Percentiles rank a stretch among this genome's conserved stretches.
These are phyloP conservation scores for Brachypodius melanocephalos DNA, from an alignment of 2,113 vertebrate genomes.

Conservation along the genomic window DNA sequence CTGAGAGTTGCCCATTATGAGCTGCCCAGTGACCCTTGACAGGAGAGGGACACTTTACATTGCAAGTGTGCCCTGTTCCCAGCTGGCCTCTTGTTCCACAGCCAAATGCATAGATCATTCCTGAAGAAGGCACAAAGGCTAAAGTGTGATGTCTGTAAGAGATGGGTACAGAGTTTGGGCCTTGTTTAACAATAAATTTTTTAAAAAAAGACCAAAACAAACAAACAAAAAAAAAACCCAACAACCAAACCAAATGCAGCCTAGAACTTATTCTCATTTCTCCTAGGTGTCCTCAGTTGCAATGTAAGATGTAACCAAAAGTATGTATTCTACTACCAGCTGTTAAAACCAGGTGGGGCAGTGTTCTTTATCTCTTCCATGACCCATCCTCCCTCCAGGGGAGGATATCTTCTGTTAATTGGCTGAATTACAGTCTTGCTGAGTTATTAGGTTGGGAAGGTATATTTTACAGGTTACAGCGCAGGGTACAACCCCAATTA, in stretches of 20 bases:
- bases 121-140: constrained; percentile 92
- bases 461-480: not conserved
- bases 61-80: constrained; percentile 83
- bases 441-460: not conserved
- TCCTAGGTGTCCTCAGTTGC: not conserved
- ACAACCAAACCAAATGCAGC: not conserved
- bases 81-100: constrained; percentile 91
- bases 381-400: not conserved
- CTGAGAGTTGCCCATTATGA: constrained; percentile 73
- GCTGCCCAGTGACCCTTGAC: constrained; percentile 81
- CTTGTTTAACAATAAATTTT: not conserved
- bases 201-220: no score
- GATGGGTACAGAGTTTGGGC: not conserved
- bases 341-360: not conserved
- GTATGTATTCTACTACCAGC: not conserved
- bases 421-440: not conserved
- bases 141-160: constrained; percentile 88
- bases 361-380: not conserved
- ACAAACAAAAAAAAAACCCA: no score
- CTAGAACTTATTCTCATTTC: not conserved
- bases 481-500: not conserved
- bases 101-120: constrained; percentile 93
- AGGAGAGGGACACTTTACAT: constrained; percentile 84
- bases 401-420: not conserved
- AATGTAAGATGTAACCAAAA: not conserved